A percentile compares a stretch with the other conserved stretches of the same genome.
These are phyloP conservation scores for Blastomussa wellsi DNA, from an alignment of 92 coral and sea anemone species.

Conservation along the genomic window DNA sequence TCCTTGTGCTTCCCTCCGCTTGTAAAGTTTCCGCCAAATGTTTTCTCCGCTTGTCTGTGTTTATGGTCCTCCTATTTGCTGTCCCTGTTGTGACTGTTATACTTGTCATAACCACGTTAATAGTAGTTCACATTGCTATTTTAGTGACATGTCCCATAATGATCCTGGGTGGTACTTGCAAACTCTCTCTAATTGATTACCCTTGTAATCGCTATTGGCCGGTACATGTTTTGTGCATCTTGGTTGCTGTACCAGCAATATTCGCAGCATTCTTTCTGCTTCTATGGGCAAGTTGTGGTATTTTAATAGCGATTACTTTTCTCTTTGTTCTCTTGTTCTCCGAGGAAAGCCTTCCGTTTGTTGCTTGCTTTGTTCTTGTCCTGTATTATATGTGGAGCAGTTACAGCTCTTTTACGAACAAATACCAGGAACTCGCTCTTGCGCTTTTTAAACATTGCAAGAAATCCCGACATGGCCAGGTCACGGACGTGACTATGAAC, in stretches of 20 bases:
- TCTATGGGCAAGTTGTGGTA: not conserved
- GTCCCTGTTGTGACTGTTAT: not conserved
- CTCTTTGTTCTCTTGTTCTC: not conserved
- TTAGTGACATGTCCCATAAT: not conserved
- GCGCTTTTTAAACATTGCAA: slow-evolving; percentile 12
- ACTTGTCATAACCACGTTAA: not conserved
- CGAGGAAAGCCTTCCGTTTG: slow-evolving; percentile 11
- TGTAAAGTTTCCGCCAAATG: not conserved
- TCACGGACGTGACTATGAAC: not conserved
- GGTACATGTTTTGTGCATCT: not conserved
- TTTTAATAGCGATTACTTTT: not conserved
- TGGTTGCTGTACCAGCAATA: not conserved
- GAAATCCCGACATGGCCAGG: too few relatives aligned
- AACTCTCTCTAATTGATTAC: too few relatives aligned
- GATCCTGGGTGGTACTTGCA: too few relatives aligned
- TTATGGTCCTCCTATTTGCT: not conserved
- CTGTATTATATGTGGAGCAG: slow-evolving; percentile 20
- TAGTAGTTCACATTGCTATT: not conserved
- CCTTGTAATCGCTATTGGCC: not conserved
- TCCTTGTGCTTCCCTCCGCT: not conserved
- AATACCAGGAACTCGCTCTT: slow-evolving; percentile 27
- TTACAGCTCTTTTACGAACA: slow-evolving; percentile 29
- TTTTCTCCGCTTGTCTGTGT: not conserved
- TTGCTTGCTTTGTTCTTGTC: slow-evolving; percentile 20
- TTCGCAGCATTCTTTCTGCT: not conserved